A percentile compares a stretch with the other conserved stretches of the same genome.
Evolutionary conservation across 2,888 invertebrate species (phyloP).

Genomic region (Cybosia mesomella): DNA sequence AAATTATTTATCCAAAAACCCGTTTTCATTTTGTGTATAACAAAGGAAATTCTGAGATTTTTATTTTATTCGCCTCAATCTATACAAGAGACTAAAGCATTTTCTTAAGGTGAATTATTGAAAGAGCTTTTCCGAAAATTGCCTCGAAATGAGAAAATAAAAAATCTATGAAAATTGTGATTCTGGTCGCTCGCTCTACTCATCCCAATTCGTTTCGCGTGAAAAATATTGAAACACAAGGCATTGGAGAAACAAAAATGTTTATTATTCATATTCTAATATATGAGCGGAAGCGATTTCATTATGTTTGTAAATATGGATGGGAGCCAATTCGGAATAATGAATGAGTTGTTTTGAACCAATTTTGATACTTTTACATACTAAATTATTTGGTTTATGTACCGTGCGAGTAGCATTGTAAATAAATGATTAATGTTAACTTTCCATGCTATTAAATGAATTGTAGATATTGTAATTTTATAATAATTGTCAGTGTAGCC

Average conservation of each 20-base stretch:
- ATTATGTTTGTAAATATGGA: conserved; percentile 41
- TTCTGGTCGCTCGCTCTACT: conserved; percentile 59
- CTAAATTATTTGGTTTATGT: conserved; percentile 47
- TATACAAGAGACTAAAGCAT: conserved; percentile 33
- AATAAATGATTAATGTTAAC: conserved; percentile 32
- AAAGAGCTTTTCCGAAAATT: conserved; percentile 56
- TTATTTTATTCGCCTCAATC: conserved; percentile 28
- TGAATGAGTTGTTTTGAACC: conserved; percentile 49
- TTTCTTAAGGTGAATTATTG: conserved; percentile 55
- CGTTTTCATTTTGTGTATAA: conserved; percentile 32
- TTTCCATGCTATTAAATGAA: conserved; percentile 2
- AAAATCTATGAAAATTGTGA: conserved; percentile 60
- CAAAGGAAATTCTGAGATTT: conserved; percentile 35
- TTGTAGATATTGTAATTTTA: neutral
- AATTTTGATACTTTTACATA: conserved; percentile 35
- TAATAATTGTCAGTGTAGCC: neutral
- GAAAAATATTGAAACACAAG: conserved; percentile 74
- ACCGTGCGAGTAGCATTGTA: conserved; percentile 31
- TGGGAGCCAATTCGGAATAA: conserved; percentile 39
- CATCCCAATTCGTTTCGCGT: conserved; percentile 67
- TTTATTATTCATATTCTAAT: conserved; percentile 50
- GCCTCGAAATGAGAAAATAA: conserved; percentile 55
- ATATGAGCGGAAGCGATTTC: conserved; percentile 48
- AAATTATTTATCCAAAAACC: conserved; percentile 33
- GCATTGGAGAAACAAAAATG: conserved; percentile 60